Base-by-base conservation (phyloP, 2,888 invertebrate species). In the Dendrolimus pini region DNA sequence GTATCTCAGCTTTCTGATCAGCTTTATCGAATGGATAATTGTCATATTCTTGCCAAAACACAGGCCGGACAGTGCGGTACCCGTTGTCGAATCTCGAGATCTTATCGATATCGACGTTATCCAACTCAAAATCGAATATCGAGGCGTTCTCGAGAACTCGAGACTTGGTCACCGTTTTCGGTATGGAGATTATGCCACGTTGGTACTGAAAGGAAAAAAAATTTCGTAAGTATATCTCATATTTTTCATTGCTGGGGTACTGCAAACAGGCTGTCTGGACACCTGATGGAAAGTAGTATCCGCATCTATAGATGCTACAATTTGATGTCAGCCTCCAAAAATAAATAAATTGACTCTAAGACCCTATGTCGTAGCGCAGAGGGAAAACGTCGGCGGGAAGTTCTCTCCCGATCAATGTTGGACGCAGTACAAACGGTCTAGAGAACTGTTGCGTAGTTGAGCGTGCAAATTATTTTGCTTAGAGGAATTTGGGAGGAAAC, bases 61-160 rank as follows among this genome's bases (percentile, higher is more conserved):
- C 14, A 0, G 77, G 76, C 0, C 58, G 54, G 0, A 80, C 71
- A 0, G 82, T 80, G 0, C 86, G 74, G 65, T 65, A 85, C 1
- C 77, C 79, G 41, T 69, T 72, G 62, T 88, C 83, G 60, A 86
- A 86, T 47, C 54, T 76, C 0, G 77, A 72, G 0, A 88, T 41
- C 1, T 65, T 61, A 6, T 66, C 70, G 7, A 79, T 55, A 52
- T 87, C 88, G 1, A 62, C 64, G 0, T 61, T 55, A 53, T 81
- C 78, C 7, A 88, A 64, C 41, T 69, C 62, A 60, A 87, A 87
- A 62, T 87, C 85, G 65, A 87, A 87, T 10, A 87, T 83, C 2
- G 79, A 74, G 0, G 81, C 85, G 66, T 88, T 88, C 57, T 87
- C 85, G 0, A 83, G 7, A 0, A 80, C 74, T 0, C 87, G 68